Percentiles rank a stretch among this genome's conserved stretches.
These are phyloP conservation scores for Noctilio leporinus DNA, from an alignment of 2,113 vertebrate species.

Conservation along the genomic window DNA sequence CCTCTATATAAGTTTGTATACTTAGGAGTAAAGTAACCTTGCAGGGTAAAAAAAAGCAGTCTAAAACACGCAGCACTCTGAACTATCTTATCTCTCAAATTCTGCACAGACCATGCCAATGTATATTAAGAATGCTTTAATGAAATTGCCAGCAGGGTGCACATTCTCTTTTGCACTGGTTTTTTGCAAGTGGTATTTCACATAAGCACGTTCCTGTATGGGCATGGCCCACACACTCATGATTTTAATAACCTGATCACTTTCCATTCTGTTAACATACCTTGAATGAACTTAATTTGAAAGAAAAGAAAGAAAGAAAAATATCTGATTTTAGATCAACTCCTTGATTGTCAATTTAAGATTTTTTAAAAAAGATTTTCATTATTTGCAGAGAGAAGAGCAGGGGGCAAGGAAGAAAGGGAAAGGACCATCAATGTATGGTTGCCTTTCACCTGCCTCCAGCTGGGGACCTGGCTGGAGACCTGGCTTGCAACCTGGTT, in stretches of 20 bases:
- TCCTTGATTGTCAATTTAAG: not conserved
- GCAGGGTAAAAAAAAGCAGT: not conserved
- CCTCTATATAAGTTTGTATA: not conserved
- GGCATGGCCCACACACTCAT: not conserved
- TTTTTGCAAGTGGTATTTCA: not conserved
- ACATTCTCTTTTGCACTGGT: not conserved
- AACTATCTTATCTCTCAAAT: not conserved
- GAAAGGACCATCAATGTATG: no score
- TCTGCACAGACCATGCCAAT: not conserved
- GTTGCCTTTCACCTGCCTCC: no score
- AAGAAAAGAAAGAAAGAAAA: not conserved
- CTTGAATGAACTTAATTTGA: not conserved
- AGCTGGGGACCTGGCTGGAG: no score
- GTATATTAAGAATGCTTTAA: not conserved
- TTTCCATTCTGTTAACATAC: not conserved
- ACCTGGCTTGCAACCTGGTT: no score
- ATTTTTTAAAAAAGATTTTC: not conserved
- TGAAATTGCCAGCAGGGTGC: not conserved
- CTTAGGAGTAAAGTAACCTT: not conserved
- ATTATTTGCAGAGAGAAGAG: no score
- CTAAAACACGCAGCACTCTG: not conserved
- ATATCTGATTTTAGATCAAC: not conserved
- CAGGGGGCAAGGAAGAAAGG: no score
- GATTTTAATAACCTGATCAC: not conserved
- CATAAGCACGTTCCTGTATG: not conserved